phyloP scores from a whole-genome alignment of 1,140 invertebrate species.

The Brachionus rotundiformis region DNA sequence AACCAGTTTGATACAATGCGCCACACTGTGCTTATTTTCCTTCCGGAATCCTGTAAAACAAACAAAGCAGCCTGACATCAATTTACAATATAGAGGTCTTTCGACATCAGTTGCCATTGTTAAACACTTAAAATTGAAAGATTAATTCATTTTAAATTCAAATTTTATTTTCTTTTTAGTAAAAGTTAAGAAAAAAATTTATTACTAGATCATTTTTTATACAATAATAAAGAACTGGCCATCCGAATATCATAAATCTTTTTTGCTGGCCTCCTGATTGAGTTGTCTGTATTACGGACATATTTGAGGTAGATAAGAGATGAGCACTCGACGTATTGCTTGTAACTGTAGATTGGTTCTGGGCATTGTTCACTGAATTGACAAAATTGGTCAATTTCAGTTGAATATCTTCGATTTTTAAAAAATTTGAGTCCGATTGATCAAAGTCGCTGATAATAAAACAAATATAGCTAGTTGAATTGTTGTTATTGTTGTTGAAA shows the following conservation, averaged over 20 bases:
- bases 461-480: background rate
- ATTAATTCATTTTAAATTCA: background rate
- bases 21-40: conserved; percentile 39
- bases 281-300: conserved; percentile 9
- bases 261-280: background rate
- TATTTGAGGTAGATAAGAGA: background rate
- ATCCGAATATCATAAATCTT: conserved; percentile 37
- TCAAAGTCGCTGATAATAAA: conserved; percentile 28
- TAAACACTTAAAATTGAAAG: conserved; percentile 32
- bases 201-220: conserved; percentile 47
- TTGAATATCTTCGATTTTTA: conserved; percentile 36
- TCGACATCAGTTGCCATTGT: conserved; percentile 42
- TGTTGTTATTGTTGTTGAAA: conserved; percentile 30
- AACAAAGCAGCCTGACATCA: conserved; percentile 35
- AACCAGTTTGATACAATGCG: conserved; percentile 66
- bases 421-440: background rate
- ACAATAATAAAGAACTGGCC: conserved; percentile 36
- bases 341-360: background rate
- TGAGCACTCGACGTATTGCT: conserved; percentile 21
- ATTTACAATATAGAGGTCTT: conserved; percentile 42
- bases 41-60: conserved; percentile 50
- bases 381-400: conserved; percentile 29
- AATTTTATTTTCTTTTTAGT: no score
- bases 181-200: no score
- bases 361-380: background rate